A percentile compares a stretch with the other conserved stretches of the same genome.
phyloP scores from a whole-genome alignment of 2,797 vertebrate genomes.

The Acrocephalus scirpaceus region DNA sequence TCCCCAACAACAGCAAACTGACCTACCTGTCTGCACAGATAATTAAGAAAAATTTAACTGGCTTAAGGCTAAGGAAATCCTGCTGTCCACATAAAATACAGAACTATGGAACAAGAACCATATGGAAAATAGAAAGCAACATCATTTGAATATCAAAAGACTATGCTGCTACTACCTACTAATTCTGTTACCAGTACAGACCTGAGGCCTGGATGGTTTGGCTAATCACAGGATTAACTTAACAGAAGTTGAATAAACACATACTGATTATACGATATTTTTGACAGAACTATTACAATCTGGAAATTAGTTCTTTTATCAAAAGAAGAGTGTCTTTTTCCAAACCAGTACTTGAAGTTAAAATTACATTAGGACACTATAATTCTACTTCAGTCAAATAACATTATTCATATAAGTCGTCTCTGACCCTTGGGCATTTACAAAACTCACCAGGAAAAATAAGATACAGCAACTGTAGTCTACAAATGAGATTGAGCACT shows the following conservation, averaged over 20 bases:
- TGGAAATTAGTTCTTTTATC: background rate
- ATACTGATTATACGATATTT: background rate
- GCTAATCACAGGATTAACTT: background rate
- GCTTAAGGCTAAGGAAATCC: conserved; percentile 33
- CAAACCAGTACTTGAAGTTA: background rate
- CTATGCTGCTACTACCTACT: background rate
- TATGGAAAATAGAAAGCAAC: background rate
- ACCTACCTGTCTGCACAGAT: background rate
- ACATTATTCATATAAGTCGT: fast-evolving
- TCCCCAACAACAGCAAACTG: background rate
- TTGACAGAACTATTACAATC: background rate
- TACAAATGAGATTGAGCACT: background rate
- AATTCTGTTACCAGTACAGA: background rate
- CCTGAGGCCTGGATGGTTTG: background rate
- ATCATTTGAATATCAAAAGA: background rate
- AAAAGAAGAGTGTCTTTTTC: background rate
- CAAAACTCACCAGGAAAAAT: background rate
- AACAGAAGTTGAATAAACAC: background rate
- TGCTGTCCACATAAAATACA: background rate
- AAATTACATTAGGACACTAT: background rate
- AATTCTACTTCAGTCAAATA: background rate
- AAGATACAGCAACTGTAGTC: background rate
- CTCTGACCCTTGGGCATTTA: background rate
- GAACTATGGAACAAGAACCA: background rate
- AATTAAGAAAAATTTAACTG: conserved; percentile 10